Percentiles rank a stretch among this genome's conserved stretches.
Conservation (phyloP, 1,140 invertebrate species). For the Polypedilum vanderplanki region DNA sequence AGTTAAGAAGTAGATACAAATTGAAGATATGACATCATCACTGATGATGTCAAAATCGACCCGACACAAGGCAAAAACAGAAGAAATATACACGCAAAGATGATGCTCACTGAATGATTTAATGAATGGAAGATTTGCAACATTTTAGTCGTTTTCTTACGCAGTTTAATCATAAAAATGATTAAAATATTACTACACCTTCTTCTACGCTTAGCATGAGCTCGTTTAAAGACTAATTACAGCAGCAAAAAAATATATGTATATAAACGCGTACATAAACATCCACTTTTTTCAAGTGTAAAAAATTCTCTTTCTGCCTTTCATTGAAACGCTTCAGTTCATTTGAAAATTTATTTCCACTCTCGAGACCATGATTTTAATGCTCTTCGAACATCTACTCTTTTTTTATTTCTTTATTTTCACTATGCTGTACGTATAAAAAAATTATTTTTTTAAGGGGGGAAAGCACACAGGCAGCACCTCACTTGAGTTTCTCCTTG, state of each 20-base stretch:
- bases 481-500: too few species aligned
- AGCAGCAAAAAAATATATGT: too few species aligned
- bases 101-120: constrained; percentile 9
- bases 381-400: neutral
- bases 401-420: neutral
- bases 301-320: neutral
- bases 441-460: neutral
- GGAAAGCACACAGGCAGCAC: neutral
- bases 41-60: neutral
- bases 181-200: too few species aligned
- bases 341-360: constrained; percentile 14
- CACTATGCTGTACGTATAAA: neutral
- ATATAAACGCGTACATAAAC: neutral
- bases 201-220: too few species aligned
- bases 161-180: too few species aligned
- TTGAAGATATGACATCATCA: neutral
- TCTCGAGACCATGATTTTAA: neutral
- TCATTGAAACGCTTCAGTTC: neutral
- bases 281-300: neutral
- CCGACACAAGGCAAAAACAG: neutral
- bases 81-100: too few species aligned
- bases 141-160: neutral
- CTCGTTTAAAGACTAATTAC: too few species aligned
- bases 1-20: neutral
- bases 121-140: constrained; percentile 1